phyloP scores from a whole-genome alignment of 1,140 invertebrate species.

The Drosophila subpulchrella region DNA sequence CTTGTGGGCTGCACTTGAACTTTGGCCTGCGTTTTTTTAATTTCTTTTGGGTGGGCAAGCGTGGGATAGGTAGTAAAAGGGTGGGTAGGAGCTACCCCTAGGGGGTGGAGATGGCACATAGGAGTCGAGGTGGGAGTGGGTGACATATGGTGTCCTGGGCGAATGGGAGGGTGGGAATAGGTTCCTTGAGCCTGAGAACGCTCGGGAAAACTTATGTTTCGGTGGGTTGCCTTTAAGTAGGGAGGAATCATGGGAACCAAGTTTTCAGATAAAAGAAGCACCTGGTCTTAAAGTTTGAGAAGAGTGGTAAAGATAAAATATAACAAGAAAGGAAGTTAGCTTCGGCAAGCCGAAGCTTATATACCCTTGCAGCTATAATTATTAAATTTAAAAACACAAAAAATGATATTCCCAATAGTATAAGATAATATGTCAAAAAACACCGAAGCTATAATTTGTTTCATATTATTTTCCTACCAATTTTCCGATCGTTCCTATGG shows the following conservation, averaged over 20 bases:
- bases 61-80: constrained; percentile 38
- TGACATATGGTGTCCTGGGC: constrained; percentile 24
- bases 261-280: not conserved
- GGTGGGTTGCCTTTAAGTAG: not conserved
- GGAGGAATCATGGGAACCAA: constrained; percentile 13
- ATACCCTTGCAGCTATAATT: too few species aligned
- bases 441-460: too few species aligned
- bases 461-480: too few species aligned
- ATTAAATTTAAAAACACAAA: too few species aligned
- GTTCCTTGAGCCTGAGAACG: constrained; percentile 12
- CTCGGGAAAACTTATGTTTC: constrained; percentile 29
- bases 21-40: constrained; percentile 22
- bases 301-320: too few species aligned
- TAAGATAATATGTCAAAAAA: too few species aligned
- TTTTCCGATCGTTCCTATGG: too few species aligned
- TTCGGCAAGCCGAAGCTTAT: too few species aligned
- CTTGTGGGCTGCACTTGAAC: constrained; percentile 43
- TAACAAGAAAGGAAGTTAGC: too few species aligned
- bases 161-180: constrained; percentile 7
- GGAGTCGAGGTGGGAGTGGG: constrained; percentile 12
- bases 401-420: too few species aligned
- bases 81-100: not conserved
- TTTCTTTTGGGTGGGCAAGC: constrained; percentile 23
- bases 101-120: constrained; percentile 11
- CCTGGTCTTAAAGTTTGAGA: constrained; percentile 6